Percentiles rank a stretch among this genome's conserved stretches.
Conservation (phyloP, 2,113 vertebrate genomes). For the Pycnonotus jocosus region DNA sequence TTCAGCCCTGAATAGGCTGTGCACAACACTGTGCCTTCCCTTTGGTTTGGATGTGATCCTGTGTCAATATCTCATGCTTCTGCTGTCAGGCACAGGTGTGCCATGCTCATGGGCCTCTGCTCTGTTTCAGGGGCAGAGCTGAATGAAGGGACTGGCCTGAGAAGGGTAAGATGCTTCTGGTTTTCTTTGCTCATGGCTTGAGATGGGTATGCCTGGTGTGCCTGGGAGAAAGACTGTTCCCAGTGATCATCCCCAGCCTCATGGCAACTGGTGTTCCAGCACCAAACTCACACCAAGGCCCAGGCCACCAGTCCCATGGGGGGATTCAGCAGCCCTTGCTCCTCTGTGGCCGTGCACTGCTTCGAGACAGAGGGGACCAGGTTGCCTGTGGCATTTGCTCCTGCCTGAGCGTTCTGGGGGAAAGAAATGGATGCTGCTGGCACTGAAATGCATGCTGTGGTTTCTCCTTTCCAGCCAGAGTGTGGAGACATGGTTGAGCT, state of each 20-base stretch:
- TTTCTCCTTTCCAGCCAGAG: background rate
- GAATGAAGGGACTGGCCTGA: background rate
- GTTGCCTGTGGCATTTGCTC: background rate
- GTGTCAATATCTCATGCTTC: accelerated
- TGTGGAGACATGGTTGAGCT: background rate
- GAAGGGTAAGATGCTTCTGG: slow-evolving; percentile 3
- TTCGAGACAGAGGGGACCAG: background rate
- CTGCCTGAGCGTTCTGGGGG: background rate
- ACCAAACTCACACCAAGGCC: background rate
- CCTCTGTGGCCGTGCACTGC: accelerated
- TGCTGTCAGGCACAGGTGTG: background rate
- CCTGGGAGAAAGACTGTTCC: background rate
- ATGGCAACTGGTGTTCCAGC: background rate
- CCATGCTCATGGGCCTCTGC: background rate
- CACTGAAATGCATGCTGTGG: background rate
- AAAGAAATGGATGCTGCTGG: background rate
- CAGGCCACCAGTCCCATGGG: background rate
- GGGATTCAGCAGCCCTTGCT: background rate
- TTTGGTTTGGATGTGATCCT: background rate
- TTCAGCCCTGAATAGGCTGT: background rate
- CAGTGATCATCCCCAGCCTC: background rate
- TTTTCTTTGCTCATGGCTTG: background rate
- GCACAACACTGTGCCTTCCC: background rate
- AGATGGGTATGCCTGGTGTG: background rate
- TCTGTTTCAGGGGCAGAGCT: slow-evolving; percentile 25